These are phyloP conservation scores for Boulengeromyrus knoepffleri DNA, from an alignment of 2,113 vertebrate genomes.

Conservation along the genomic window DNA sequence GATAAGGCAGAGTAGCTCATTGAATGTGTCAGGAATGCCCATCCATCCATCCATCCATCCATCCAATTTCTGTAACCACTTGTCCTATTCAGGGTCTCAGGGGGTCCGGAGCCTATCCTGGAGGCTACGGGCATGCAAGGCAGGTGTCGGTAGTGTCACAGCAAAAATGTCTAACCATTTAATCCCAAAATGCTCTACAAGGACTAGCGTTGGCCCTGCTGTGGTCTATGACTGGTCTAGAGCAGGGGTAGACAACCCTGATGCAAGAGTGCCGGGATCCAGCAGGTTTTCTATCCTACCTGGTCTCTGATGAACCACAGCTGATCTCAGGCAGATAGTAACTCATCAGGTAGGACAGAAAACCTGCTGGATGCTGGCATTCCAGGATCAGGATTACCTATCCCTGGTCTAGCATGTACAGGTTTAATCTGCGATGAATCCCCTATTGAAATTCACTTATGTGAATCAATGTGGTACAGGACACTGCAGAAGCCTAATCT, in stretches of 20 bases:
- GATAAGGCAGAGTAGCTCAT: background rate
- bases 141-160: background rate
- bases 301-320: background rate
- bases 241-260: background rate
- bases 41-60: background rate
- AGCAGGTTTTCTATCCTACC: background rate
- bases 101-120: background rate
- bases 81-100: background rate
- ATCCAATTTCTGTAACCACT: background rate
- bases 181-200: background rate
- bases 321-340: background rate
- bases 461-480: background rate
- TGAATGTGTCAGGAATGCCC: background rate
- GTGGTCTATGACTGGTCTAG: background rate
- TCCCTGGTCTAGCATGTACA: background rate
- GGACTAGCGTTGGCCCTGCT: background rate
- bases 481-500: background rate
- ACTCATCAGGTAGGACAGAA: background rate
- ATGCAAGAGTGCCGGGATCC: background rate
- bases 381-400: background rate
- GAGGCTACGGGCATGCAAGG: too few relatives aligned
- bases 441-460: background rate
- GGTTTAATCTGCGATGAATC: background rate
- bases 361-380: background rate
- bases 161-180: background rate